These are phyloP conservation scores for Haemorhous mexicanus DNA, from an alignment of 2,113 vertebrate genomes.

Conservation along the genomic window DNA sequence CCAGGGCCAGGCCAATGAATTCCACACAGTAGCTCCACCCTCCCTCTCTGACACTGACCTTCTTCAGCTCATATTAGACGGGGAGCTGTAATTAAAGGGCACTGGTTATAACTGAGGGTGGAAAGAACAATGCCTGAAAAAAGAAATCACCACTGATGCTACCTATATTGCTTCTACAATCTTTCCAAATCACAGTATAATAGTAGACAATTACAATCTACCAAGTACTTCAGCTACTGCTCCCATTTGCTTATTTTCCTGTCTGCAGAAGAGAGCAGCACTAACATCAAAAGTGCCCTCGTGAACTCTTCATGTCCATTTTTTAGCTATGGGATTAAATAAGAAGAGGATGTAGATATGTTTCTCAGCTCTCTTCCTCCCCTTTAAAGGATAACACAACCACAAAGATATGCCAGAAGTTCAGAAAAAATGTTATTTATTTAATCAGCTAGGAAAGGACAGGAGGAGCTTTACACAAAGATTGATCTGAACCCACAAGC, in stretches of 20 bases:
- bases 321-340: neutral
- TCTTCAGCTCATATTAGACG: neutral
- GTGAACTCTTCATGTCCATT: neutral
- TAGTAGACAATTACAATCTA: neutral
- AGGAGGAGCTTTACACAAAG: neutral
- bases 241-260: neutral
- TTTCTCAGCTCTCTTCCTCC: neutral
- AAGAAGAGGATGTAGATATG: neutral
- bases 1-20: neutral
- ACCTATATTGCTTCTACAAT: neutral
- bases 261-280: neutral
- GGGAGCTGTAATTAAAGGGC: neutral
- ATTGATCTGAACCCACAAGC: neutral
- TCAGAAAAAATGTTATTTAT: slow-evolving; percentile 18
- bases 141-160: neutral
- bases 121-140: neutral
- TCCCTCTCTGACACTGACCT: neutral
- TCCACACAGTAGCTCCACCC: neutral
- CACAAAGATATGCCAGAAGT: slow-evolving; percentile 6
- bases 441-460: neutral
- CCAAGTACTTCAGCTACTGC: neutral
- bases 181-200: neutral
- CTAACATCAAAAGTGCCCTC: slow-evolving; percentile 5
- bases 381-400: slow-evolving; percentile 27
- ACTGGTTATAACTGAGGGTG: neutral